Conservation (phyloP, 1,140 invertebrate species). For the Chironomus striatipennis region DNA sequence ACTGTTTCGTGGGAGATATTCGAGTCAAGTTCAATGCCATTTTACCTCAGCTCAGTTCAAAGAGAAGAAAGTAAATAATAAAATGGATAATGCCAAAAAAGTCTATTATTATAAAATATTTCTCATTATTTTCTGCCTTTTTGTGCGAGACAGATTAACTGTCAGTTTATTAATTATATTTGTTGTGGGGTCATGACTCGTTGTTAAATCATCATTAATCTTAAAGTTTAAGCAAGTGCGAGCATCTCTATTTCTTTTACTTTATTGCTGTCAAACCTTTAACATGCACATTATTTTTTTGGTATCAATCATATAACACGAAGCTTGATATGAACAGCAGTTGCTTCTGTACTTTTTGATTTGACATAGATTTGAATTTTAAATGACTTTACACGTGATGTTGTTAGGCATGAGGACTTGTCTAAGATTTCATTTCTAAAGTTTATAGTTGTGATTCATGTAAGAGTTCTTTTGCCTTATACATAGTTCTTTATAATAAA, state of each 20-base stretch:
- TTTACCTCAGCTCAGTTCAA: too few species aligned
- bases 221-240: background rate
- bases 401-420: too few species aligned
- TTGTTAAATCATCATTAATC: background rate
- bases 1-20: background rate
- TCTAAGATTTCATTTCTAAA: too few species aligned
- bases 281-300: background rate
- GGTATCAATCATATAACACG: background rate
- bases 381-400: too few species aligned
- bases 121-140: background rate
- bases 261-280: background rate
- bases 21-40: slow-evolving; percentile 11
- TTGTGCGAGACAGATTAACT: background rate
- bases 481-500: too few species aligned
- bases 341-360: too few species aligned
- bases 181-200: background rate
- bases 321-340: background rate
- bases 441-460: too few species aligned
- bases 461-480: too few species aligned
- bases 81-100: too few species aligned
- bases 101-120: background rate
- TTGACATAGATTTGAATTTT: too few species aligned
- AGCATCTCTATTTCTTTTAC: background rate
- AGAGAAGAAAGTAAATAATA: background rate
- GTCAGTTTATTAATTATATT: background rate